Evolutionary conservation across 2,888 invertebrate species (phyloP), one percentile per base, ranked within the genome.

Genomic region (Trachelus tabidus): DNA sequence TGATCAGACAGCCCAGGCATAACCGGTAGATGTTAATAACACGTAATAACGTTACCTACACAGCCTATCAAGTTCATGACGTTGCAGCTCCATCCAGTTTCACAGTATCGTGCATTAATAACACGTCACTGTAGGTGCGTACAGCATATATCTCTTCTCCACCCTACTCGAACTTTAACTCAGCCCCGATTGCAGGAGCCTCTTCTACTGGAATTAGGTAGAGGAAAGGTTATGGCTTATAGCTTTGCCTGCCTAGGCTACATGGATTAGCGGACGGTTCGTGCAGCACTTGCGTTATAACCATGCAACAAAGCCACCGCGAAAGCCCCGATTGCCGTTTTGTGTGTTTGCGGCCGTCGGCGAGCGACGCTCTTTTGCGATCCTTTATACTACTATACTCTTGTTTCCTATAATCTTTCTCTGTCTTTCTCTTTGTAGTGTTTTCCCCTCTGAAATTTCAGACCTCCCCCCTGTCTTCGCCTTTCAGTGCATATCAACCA

Each of bases 1-100:
- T 56, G 23, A 56, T 56, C 56, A 56, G 56, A 56, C 56, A 56
- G 56, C 23, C 56, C 56, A 23, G 9, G 6, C 23, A 56, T 23
- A 56, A 23, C 9, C 23, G 56, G 56, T 56, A 9, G 79, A 80
- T 84, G 85, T 86, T 87, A 85, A 87, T 87, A 87, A 86, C 85
- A 81, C 81, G 77, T 83, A 81, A 84, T 79, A 73, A 79, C 34
- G 79, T 23, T 56, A 1, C 56, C 76, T 75, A 69, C 35, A 76
- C 71, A 77, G 69, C 79, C 75, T n/a, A 68, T 77, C 75, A 79
- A 69, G 76, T 73, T 76, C 73, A 15, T 71, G 73, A 34, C 34
- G 75, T 23, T 9, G 6, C 56, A 56, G 56, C 23, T 23, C 9
- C 9, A 56, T 56, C 23, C 56, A 56, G 23, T 23, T 56, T 56